phyloP scores from a whole-genome alignment of 2,797 vertebrate species.

The Oceanodroma leucorhoa region DNA sequence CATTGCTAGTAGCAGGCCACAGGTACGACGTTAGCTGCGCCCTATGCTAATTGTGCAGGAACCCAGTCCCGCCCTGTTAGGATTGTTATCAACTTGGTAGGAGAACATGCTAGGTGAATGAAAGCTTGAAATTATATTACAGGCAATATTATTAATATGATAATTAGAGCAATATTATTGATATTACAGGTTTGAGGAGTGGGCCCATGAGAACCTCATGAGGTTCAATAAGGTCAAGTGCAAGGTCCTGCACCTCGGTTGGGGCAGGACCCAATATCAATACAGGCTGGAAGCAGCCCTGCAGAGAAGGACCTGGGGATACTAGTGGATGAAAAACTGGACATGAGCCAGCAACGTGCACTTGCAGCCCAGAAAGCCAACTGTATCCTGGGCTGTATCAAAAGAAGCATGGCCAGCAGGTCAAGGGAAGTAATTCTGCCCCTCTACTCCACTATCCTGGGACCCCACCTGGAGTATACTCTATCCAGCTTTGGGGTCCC shows the following conservation, averaged over 20 bases:
- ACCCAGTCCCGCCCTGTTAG: neutral
- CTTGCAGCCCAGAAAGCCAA: neutral
- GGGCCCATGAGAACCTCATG: neutral
- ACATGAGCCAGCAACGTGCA: fast-evolving
- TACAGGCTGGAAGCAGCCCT: neutral
- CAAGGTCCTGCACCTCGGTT: fast-evolving
- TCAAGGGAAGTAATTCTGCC: neutral
- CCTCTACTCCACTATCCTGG: fast-evolving
- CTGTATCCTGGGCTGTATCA: neutral
- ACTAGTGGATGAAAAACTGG: neutral
- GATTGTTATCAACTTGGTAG: neutral
- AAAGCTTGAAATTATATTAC: neutral
- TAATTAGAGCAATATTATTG: neutral
- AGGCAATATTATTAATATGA: neutral
- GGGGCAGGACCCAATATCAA: neutral
- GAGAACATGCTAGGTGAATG: neutral
- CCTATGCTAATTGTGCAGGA: neutral
- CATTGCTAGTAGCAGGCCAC: neutral
- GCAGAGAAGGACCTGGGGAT: neutral
- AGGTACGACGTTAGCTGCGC: neutral
- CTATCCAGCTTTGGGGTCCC: too few species aligned
- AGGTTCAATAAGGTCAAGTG: neutral
- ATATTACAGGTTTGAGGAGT: neutral
- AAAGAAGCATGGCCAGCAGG: neutral
- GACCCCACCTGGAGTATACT: neutral